Percentiles rank a stretch among this genome's conserved stretches.
These are phyloP conservation scores for Rambutsinella grinnellia DNA, from an alignment of 2,888 invertebrate genomes.

Conservation along the genomic window DNA sequence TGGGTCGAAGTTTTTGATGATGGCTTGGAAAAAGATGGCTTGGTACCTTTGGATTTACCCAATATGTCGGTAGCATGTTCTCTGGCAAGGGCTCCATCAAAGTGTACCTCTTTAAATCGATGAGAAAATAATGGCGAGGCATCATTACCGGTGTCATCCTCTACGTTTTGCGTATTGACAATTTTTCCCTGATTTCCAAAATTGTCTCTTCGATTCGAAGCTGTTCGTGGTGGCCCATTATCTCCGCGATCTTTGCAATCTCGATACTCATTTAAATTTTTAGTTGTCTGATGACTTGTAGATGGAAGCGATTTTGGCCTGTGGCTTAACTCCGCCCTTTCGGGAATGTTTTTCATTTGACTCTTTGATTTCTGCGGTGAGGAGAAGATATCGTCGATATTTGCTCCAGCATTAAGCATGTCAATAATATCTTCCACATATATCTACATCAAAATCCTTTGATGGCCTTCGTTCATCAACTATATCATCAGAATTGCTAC, in stretches of 20 bases:
- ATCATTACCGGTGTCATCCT: too few species aligned
- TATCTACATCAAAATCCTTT: neutral
- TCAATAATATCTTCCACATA: conserved; percentile 13
- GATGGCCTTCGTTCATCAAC: too few species aligned
- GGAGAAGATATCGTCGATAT: neutral
- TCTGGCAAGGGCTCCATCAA: conserved; percentile 16
- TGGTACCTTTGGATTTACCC: neutral
- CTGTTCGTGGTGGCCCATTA: too few species aligned
- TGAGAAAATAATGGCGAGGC: too few species aligned
- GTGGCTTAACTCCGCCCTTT: neutral
- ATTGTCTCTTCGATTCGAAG: too few species aligned
- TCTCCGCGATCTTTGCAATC: neutral
- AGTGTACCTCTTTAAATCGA: conserved; percentile 28
- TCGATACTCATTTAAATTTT: too few species aligned
- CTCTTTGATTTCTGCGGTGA: too few species aligned
- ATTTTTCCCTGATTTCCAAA: too few species aligned
- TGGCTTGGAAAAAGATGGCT: too few species aligned
- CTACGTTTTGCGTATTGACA: too few species aligned
- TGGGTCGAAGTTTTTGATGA: neutral
- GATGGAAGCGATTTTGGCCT: neutral
- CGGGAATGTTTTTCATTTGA: too few species aligned
- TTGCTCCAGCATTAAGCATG: conserved; percentile 7
- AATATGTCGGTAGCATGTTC: conserved; percentile 4
- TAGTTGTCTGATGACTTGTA: neutral
- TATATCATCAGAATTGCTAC: too few species aligned